Percentiles rank a stretch among this genome's conserved stretches.
Evolutionary conservation across 2,113 vertebrate genomes (phyloP).

Genomic region (Cepphus grylle): DNA sequence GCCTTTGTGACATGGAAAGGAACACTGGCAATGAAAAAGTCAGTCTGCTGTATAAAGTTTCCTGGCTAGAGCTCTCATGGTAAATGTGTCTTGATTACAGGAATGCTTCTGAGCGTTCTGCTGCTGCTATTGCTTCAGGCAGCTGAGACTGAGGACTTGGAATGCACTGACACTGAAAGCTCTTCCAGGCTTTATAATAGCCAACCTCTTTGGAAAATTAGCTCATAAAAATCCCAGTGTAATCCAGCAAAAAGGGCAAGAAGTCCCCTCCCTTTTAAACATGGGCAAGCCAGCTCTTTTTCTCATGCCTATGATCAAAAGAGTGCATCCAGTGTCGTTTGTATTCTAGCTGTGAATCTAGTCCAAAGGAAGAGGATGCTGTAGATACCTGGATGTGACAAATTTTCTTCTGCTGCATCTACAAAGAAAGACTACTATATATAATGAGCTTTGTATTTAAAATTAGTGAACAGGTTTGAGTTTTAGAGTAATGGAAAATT

Average conservation of each 20-base stretch:
- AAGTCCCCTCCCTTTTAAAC: background rate
- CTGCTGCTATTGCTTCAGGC: conserved; percentile 45
- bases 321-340: background rate
- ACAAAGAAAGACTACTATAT: background rate
- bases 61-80: conserved; percentile 10
- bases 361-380: background rate
- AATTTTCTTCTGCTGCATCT: background rate
- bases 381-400: background rate
- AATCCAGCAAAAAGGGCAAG: background rate
- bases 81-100: conserved; percentile 43
- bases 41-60: conserved; percentile 25
- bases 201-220: conserved; percentile 44
- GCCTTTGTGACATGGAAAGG: conserved; percentile 16
- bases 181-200: conserved; percentile 39
- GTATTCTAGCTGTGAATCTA: background rate
- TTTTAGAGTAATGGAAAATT: background rate
- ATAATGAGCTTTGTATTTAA: background rate
- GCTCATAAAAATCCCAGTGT: conserved; percentile 14
- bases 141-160: background rate
- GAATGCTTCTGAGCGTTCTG: background rate
- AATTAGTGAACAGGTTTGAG: background rate
- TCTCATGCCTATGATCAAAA: background rate
- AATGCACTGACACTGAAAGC: background rate
- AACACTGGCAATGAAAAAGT: background rate
- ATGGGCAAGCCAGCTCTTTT: background rate